Evolutionary conservation across 2,797 vertebrate species (phyloP).

Genomic region (Tarsius wallacei): DNA sequence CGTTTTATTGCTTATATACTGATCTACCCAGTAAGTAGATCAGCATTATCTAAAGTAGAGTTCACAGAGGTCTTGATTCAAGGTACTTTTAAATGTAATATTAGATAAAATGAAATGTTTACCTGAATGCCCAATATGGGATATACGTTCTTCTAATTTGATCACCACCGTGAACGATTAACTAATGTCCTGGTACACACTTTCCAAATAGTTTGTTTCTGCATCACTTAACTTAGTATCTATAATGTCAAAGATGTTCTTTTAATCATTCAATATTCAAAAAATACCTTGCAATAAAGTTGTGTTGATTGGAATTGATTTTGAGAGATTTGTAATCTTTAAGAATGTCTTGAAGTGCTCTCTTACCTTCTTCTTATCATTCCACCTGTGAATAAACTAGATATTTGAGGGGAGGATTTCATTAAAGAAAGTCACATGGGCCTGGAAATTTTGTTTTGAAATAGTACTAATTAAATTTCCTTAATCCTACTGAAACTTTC

Average conservation of each 20-base stretch:
- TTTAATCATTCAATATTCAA: constrained; percentile 30
- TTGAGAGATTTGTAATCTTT: constrained; percentile 44
- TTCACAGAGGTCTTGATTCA: neutral
- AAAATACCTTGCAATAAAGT: constrained; percentile 16
- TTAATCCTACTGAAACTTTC: constrained; percentile 75
- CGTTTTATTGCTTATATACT: neutral
- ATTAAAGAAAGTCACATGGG: constrained; percentile 74
- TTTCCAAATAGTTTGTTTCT: neutral
- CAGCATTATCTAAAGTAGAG: neutral
- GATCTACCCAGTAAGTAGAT: neutral
- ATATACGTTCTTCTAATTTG: neutral
- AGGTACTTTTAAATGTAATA: neutral
- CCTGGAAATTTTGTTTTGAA: constrained; percentile 65
- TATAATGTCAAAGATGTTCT: neutral
- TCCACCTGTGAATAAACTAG: constrained; percentile 59
- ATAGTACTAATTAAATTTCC: constrained; percentile 78
- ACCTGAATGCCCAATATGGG: neutral
- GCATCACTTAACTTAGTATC: neutral
- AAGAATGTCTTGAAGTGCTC: constrained; percentile 32
- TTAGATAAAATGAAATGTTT: neutral
- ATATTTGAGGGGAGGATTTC: constrained; percentile 71
- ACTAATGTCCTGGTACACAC: neutral
- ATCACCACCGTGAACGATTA: neutral
- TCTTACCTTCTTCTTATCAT: constrained; percentile 35
- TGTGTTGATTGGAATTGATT: constrained; percentile 60